phyloP scores from a whole-genome alignment of 2,113 vertebrate genomes.

The Clupea harengus region DNA sequence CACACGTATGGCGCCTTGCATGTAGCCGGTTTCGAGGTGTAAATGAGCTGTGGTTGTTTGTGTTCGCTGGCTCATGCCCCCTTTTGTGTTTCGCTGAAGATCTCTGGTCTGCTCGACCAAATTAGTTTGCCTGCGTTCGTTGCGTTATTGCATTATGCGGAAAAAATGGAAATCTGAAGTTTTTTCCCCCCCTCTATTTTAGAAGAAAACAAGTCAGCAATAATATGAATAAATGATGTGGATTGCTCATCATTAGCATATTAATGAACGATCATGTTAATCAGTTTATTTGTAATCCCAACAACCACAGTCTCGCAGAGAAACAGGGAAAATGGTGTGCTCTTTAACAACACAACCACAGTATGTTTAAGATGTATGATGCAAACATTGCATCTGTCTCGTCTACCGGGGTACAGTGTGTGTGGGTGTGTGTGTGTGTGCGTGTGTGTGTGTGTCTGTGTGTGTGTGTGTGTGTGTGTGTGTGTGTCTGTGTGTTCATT shows the following conservation, averaged over 20 bases:
- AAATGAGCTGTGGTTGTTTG: not conserved
- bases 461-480: not conserved
- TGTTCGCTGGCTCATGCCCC: not conserved
- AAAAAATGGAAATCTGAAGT: not conserved
- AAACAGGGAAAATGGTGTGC: conserved; percentile 15
- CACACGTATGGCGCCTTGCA: not conserved
- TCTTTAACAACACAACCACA: not conserved
- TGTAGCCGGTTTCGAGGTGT: not conserved
- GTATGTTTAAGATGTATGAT: not conserved
- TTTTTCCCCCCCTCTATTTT: not conserved
- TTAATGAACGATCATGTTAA: conserved; percentile 70
- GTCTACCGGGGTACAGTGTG: not conserved
- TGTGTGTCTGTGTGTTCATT: not conserved
- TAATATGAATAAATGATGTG: conserved; percentile 73
- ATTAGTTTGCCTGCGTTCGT: not conserved
- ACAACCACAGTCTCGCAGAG: conserved; percentile 29
- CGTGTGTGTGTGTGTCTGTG: not conserved
- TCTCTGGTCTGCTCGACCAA: not conserved
- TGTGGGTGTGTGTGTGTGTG: not conserved
- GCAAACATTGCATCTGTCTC: not conserved
- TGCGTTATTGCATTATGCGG: not conserved
- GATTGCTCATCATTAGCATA: conserved; percentile 66
- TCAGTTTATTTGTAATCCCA: conserved; percentile 63
- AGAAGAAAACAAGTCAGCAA: conserved; percentile 21
- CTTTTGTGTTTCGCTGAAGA: not conserved